Evolutionary conservation across 2,113 vertebrate species (phyloP).

Genomic region (Xenopus laevis): DNA sequence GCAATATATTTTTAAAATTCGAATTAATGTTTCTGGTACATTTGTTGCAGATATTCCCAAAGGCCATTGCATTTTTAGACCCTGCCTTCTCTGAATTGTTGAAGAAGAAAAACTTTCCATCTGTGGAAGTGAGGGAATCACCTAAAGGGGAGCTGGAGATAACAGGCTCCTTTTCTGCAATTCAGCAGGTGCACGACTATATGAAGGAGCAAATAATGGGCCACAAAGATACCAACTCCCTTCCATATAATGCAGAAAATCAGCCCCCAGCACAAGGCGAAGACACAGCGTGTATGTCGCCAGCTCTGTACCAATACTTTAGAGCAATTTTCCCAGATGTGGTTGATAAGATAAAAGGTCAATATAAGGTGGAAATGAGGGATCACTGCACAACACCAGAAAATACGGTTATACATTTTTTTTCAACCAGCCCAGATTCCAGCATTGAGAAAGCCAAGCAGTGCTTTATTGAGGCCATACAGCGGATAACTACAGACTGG

Average conservation of each 20-base stretch:
- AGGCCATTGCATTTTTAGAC: slow-evolving; percentile 60
- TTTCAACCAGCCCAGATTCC: neutral
- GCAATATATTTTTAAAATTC: too few species aligned
- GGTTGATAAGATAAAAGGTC: slow-evolving; percentile 28
- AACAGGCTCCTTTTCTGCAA: slow-evolving; percentile 58
- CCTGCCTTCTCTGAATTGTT: slow-evolving; percentile 47
- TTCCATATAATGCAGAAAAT: neutral
- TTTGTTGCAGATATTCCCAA: slow-evolving; percentile 64
- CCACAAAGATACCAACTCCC: neutral
- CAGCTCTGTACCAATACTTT: slow-evolving; percentile 60
- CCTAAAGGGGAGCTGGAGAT: slow-evolving; percentile 48
- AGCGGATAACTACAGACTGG: slow-evolving; percentile 43
- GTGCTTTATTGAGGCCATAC: slow-evolving; percentile 51
- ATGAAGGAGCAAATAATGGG: slow-evolving; percentile 52
- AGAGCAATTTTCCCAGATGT: slow-evolving; percentile 18
- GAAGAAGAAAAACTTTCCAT: slow-evolving; percentile 53
- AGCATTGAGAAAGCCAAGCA: slow-evolving; percentile 23
- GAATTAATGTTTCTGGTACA: too few species aligned
- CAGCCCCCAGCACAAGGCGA: neutral
- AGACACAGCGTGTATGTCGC: slow-evolving; percentile 4
- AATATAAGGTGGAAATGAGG: slow-evolving; percentile 18
- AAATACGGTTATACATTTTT: slow-evolving; percentile 34
- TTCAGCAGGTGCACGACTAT: slow-evolving; percentile 58
- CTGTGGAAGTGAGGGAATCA: slow-evolving; percentile 43
- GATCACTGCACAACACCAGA: fast-evolving